These are phyloP conservation scores for Egretta garzetta DNA, from an alignment of 2,113 vertebrate genomes.

Conservation along the genomic window DNA sequence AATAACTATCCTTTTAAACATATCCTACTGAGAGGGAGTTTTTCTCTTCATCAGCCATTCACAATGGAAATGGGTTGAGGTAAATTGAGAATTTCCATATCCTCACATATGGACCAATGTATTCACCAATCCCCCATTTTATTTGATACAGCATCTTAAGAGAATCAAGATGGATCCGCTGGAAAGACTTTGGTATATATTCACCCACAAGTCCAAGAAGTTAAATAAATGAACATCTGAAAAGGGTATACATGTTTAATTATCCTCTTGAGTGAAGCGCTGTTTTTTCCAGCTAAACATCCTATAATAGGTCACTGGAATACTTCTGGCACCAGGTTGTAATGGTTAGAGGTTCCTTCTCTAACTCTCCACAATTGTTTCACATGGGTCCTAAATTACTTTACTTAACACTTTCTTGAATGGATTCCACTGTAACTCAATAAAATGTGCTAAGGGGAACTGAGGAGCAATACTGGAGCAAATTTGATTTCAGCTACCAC, in stretches of 20 bases:
- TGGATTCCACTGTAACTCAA: neutral
- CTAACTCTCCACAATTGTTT: neutral
- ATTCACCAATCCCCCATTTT: neutral
- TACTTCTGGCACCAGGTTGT: neutral
- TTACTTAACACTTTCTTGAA: conserved; percentile 2
- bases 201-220: neutral
- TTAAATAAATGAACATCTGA: neutral
- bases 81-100: neutral
- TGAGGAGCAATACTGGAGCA: neutral
- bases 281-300: neutral
- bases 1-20: neutral
- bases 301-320: neutral
- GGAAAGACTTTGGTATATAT: neutral
- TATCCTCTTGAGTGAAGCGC: neutral
- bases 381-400: neutral
- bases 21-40: neutral
- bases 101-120: neutral
- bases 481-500: conserved; percentile 37
- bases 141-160: neutral
- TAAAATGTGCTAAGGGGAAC: neutral
- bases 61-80: neutral
- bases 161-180: neutral
- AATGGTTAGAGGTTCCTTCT: neutral
- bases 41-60: conserved; percentile 12
- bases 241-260: neutral